Evolutionary conservation across 2,888 invertebrate species (phyloP).

Genomic region (Acrobasis repandana): DNA sequence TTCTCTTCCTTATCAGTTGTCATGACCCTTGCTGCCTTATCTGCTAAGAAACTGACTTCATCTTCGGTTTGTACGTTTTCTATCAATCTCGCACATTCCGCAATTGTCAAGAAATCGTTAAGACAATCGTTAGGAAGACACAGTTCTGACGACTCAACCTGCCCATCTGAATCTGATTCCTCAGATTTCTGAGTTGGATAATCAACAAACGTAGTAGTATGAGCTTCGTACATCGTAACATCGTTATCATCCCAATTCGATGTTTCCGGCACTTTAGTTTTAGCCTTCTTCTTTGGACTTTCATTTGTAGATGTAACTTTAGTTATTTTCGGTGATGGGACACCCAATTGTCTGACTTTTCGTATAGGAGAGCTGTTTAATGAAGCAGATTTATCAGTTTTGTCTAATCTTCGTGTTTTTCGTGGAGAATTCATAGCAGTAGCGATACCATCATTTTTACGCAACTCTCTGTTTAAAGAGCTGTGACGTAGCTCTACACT

Average conservation of each 20-base stretch:
- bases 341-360: slow-evolving; percentile 71
- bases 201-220: slow-evolving; percentile 70
- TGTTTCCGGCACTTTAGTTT: slow-evolving; percentile 59
- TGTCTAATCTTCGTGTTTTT: slow-evolving; percentile 74
- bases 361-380: slow-evolving; percentile 76
- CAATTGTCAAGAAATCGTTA: slow-evolving; percentile 73
- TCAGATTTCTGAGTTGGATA: slow-evolving; percentile 64
- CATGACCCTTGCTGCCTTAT: slow-evolving; percentile 74
- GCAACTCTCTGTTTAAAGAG: slow-evolving; percentile 66
- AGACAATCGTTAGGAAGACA: slow-evolving; percentile 75
- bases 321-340: slow-evolving; percentile 56
- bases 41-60: slow-evolving; percentile 69
- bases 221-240: slow-evolving; percentile 77
- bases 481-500: slow-evolving; percentile 69
- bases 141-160: slow-evolving; percentile 68
- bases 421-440: slow-evolving; percentile 71
- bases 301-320: slow-evolving; percentile 68
- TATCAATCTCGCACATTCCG: slow-evolving; percentile 61
- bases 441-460: slow-evolving; percentile 61
- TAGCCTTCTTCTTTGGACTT: slow-evolving; percentile 67
- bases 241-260: slow-evolving; percentile 69
- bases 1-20: slow-evolving; percentile 64
- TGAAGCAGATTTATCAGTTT: slow-evolving; percentile 71
- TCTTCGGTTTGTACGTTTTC: slow-evolving; percentile 58
- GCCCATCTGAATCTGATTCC: slow-evolving; percentile 71